These are phyloP conservation scores for Apamea sordens DNA, from an alignment of 2,888 invertebrate species.

Conservation along the genomic window DNA sequence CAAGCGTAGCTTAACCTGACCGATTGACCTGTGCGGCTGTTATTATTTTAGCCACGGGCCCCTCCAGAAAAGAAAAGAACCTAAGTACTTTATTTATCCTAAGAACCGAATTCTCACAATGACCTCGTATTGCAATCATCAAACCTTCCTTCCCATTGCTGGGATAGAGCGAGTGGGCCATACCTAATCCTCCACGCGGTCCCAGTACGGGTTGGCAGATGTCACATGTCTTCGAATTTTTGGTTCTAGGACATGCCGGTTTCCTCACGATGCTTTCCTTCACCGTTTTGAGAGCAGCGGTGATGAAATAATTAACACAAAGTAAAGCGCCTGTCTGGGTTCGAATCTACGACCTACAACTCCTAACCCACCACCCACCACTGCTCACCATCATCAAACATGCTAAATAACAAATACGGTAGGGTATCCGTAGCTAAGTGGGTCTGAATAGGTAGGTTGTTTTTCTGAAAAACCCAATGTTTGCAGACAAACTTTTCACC, in stretches of 20 bases:
- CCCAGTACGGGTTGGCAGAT: not conserved
- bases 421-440: not conserved
- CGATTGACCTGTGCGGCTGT: too few relatives aligned
- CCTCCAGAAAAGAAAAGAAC: too few relatives aligned
- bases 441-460: not conserved
- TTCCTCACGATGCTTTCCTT: not conserved
- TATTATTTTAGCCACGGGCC: too few relatives aligned
- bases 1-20: too few relatives aligned
- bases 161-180: not conserved
- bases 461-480: not conserved
- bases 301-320: not conserved
- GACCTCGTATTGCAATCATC: not conserved
- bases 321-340: not conserved
- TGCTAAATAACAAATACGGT: not conserved
- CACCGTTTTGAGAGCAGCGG: not conserved
- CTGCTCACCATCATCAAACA: not conserved
- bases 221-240: not conserved
- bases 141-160: not conserved
- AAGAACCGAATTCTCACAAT: not conserved
- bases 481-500: constrained; percentile 27
- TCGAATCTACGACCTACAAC: not conserved
- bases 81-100: too few relatives aligned
- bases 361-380: not conserved
- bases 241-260: not conserved
- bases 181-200: too few relatives aligned